phyloP scores from a whole-genome alignment of 2,113 vertebrate genomes.

The Oncorhynchus mykiss region DNA sequence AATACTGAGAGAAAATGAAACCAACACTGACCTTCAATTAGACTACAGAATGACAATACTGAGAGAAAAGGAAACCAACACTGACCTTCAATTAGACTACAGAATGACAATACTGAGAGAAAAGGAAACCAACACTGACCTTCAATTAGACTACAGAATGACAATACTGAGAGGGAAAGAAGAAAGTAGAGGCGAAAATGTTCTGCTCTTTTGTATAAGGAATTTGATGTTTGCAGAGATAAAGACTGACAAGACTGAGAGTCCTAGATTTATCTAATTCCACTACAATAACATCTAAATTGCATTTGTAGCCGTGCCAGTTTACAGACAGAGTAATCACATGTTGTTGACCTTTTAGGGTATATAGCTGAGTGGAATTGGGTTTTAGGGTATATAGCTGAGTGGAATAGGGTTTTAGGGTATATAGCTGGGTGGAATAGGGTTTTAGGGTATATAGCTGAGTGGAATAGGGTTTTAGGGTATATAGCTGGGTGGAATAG shows the following conservation, averaged over 20 bases:
- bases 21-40: constrained; percentile 70
- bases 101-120: constrained; percentile 85
- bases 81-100: constrained; percentile 92
- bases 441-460: constrained; percentile 2
- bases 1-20: constrained; percentile 79
- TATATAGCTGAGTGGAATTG: too few relatives aligned
- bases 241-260: constrained; percentile 80
- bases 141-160: constrained; percentile 90
- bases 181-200: constrained; percentile 74
- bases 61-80: constrained; percentile 61
- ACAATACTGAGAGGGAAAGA: constrained; percentile 80
- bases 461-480: too few relatives aligned
- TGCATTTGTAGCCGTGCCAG: constrained; percentile 65
- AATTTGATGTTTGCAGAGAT: constrained; percentile 90
- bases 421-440: too few relatives aligned
- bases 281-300: constrained; percentile 74
- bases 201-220: constrained; percentile 86
- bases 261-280: too few relatives aligned
- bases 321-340: constrained; percentile 52
- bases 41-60: constrained; percentile 87
- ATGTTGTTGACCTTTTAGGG: constrained; percentile 29
- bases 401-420: too few relatives aligned
- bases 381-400: too few relatives aligned
- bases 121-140: constrained; percentile 76
- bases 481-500: too few relatives aligned